Conservation (phyloP, 2,888 invertebrate species). For the Brenthis daphne region DNA sequence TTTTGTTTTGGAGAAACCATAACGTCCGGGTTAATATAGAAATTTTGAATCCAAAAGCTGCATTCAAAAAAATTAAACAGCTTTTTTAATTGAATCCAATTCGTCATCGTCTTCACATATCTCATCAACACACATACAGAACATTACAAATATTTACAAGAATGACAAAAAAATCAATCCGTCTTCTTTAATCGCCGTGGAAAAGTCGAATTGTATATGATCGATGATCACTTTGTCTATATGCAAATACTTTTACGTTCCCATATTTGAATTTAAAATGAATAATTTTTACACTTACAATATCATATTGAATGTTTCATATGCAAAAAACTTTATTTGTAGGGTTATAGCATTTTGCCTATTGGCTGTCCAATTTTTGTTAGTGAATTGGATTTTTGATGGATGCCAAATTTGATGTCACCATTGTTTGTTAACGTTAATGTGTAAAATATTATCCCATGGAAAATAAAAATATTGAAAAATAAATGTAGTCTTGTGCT, state of each 20-base stretch:
- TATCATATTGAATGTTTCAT: slow-evolving; percentile 53
- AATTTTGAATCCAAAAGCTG: no score
- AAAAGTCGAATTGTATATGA: slow-evolving; percentile 60
- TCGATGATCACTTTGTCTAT: slow-evolving; percentile 74
- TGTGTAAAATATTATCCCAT: slow-evolving; percentile 37
- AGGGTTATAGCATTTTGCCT: slow-evolving; percentile 48
- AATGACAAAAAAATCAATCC: slow-evolving; percentile 27
- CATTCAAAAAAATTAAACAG: no score
- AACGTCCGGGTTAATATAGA: no score
- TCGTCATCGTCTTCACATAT: slow-evolving; percentile 11
- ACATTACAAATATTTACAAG: neutral
- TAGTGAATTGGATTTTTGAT: slow-evolving; percentile 60
- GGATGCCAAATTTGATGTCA: slow-evolving; percentile 54
- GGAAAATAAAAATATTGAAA: neutral
- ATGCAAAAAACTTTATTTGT: slow-evolving; percentile 62
- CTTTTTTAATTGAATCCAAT: slow-evolving; percentile 8
- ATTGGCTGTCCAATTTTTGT: slow-evolving; percentile 46
- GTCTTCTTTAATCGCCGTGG: slow-evolving; percentile 46
- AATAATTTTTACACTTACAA: slow-evolving; percentile 66
- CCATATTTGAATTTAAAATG: slow-evolving; percentile 76
- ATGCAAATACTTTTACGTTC: slow-evolving; percentile 70
- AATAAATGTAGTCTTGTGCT: neutral
- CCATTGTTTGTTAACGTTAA: slow-evolving; percentile 29
- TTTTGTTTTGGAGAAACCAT: no score
- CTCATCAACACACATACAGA: neutral